Evolutionary conservation across 2,888 invertebrate species (phyloP), one percentile per base, ranked within the genome.

Genomic region (Catocala sponsa): DNA sequence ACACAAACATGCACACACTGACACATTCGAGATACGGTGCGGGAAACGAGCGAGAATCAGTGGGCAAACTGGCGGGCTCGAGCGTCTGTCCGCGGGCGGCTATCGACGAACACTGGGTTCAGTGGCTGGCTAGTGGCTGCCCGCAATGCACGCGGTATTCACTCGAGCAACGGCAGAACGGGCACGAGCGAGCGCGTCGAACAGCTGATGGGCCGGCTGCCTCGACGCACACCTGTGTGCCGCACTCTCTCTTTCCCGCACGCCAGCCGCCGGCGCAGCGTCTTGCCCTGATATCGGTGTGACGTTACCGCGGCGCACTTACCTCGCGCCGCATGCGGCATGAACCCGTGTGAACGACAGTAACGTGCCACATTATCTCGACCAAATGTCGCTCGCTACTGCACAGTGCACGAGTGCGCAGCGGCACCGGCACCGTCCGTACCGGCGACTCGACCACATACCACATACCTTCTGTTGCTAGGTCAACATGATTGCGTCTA

Each of bases 191-290:
- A 82, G 84, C 83, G 69, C 69, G 78, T 66, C 79, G 89, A 92
- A 91, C 91, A 92, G 91, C 91, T 92, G 92, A 92, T 89, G 85
- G 72, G 82, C 85, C 88, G 88, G 86, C 87, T 85, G 90, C 76
- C 69, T 75, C 68, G 56, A 65, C 85, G 89, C 91, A 91, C 93
- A 92, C 93, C 93, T 92, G 93, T 92, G 90, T 75, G 73, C 74
- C 61, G 77, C 88, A 87, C 90, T 90, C 91, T 91, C 91, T 91
- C 90, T 89, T 86, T 90, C 88, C 78, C 86, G 80, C 90, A 80
- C 83, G 76, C 73, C 83, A 82, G 81, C 72, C 61, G 74, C 75
- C 82, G 81, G 76, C 88, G 87, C 88, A 85, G 64, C 82, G 81
- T 85, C 83, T 84, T 83, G 86, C 80, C 80, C 83, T 84, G 79